phyloP scores from a whole-genome alignment of 2,888 invertebrate genomes.

The Globia sparganii region DNA sequence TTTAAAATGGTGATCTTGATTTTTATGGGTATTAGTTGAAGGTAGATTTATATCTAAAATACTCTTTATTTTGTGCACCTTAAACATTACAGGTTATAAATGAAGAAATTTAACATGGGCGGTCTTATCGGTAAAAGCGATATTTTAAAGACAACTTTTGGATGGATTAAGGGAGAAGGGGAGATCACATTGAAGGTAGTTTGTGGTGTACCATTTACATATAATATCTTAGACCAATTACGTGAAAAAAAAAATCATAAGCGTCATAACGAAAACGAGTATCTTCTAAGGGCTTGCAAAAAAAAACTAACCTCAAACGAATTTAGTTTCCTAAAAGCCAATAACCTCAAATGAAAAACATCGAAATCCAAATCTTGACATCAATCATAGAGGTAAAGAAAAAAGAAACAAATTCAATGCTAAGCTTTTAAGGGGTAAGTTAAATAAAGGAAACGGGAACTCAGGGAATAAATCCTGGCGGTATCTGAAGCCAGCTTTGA shows the following conservation, averaged over 20 bases:
- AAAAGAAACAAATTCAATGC: conserved; percentile 59
- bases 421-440: conserved; percentile 67
- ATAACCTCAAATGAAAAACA: conserved; percentile 39
- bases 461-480: conserved; percentile 69
- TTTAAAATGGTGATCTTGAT: conserved; percentile 43
- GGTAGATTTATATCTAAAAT: too few species aligned
- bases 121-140: background rate
- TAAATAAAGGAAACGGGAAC: conserved; percentile 70
- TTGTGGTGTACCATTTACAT: background rate
- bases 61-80: too few species aligned
- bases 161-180: background rate
- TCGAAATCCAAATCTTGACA: conserved; percentile 42
- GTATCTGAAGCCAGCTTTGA: conserved; percentile 71
- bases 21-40: conserved; percentile 25
- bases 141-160: background rate
- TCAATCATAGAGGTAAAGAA: conserved; percentile 43
- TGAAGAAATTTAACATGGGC: background rate
- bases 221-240: background rate
- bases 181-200: too few species aligned
- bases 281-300: background rate
- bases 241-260: background rate
- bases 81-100: background rate
- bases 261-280: background rate
- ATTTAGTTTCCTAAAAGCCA: conserved; percentile 22
- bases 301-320: background rate